These are phyloP conservation scores for Furnarius figulus DNA, from an alignment of 2,113 vertebrate genomes.

Conservation along the genomic window DNA sequence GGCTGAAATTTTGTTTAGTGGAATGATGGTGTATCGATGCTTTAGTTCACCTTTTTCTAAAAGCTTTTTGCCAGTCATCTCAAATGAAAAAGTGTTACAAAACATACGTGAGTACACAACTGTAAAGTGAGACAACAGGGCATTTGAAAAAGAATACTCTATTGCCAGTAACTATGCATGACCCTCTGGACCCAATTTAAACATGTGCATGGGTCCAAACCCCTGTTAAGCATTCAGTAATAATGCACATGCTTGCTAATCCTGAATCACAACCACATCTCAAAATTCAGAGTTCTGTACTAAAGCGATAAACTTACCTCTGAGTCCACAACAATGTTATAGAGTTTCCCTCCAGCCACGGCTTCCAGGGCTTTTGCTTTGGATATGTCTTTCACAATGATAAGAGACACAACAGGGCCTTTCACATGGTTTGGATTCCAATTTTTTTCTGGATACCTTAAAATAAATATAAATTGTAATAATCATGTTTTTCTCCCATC, in stretches of 20 bases:
- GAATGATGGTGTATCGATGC: conserved; percentile 91
- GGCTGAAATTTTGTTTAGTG: conserved; percentile 93
- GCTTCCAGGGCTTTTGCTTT: conserved; percentile 89
- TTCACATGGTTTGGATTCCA: conserved; percentile 87
- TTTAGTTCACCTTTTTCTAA: conserved; percentile 90
- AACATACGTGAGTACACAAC: not conserved
- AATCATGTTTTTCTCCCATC: not conserved
- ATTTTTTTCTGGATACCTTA: conserved; percentile 86
- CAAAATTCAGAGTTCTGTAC: not conserved
- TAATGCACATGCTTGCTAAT: not conserved
- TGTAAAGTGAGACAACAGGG: not conserved
- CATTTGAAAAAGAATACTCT: not conserved
- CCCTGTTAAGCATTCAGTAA: not conserved
- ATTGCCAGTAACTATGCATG: not conserved
- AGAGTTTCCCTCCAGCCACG: conserved; percentile 89
- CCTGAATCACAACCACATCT: rapidly evolving
- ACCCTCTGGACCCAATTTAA: not conserved
- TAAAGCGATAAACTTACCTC: conserved; percentile 78
- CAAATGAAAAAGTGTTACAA: conserved; percentile 16
- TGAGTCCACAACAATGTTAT: conserved; percentile 92
- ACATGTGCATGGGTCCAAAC: rapidly evolving
- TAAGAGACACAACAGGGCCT: conserved; percentile 86
- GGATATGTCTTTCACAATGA: conserved; percentile 82
- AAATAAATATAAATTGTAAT: not conserved
- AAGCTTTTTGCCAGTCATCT: conserved; percentile 93